These are phyloP conservation scores for Drosophila setifemur DNA, from an alignment of 1,140 invertebrate species.

Conservation along the genomic window DNA sequence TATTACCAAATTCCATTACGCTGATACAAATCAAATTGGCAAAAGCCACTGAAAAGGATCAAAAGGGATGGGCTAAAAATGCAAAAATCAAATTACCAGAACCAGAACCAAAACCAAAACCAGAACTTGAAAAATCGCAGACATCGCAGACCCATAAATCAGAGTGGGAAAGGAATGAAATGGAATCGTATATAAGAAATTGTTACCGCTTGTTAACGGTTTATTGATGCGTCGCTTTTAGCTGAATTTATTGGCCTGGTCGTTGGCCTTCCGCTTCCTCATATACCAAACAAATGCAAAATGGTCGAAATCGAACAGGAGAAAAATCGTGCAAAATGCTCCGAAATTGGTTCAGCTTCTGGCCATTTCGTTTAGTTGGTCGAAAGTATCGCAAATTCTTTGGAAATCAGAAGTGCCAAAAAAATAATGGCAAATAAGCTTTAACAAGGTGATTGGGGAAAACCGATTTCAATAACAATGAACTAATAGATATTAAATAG, in stretches of 20 bases:
- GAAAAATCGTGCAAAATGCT: constrained; percentile 19
- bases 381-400: not conserved
- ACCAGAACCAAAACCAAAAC: too few relatives aligned
- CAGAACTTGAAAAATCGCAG: constrained; percentile 70
- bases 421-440: too few relatives aligned
- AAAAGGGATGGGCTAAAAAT: constrained; percentile 31
- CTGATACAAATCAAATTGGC: constrained; percentile 73
- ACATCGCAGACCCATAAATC: constrained; percentile 75
- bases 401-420: too few relatives aligned
- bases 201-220: constrained; percentile 77
- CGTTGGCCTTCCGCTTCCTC: constrained; percentile 42
- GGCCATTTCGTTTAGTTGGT: not conserved
- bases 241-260: constrained; percentile 69
- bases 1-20: constrained; percentile 63
- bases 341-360: constrained; percentile 9
- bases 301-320: constrained; percentile 5
- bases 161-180: constrained; percentile 15
- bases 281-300: constrained; percentile 32
- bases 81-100: constrained; percentile 74
- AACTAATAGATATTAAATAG: too few relatives aligned
- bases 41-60: constrained; percentile 31
- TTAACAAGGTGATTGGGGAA: too few relatives aligned
- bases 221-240: constrained; percentile 74
- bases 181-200: constrained; percentile 56
- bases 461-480: too few relatives aligned